Conservation (phyloP, 2,113 vertebrate species). For the Bos javanicus region DNA sequence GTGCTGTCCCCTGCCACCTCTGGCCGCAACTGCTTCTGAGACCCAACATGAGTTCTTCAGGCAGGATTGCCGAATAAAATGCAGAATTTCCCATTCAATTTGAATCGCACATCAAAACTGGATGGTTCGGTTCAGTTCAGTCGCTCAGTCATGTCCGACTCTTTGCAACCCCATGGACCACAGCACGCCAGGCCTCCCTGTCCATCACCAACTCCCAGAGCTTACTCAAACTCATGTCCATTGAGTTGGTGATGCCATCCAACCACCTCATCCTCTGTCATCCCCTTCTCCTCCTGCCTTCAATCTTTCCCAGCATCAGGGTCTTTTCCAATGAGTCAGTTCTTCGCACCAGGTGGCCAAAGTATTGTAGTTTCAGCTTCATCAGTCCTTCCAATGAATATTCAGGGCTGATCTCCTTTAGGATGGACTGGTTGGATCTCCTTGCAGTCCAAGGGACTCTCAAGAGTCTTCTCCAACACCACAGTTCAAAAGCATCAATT, state of each 20-base stretch:
- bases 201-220: not conserved
- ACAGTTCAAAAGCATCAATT: not conserved
- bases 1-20: not conserved
- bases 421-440: not conserved
- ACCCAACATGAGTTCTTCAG: not conserved
- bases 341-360: not conserved
- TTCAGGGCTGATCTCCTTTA: not conserved
- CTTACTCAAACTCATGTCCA: not conserved
- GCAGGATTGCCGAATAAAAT: fast-evolving
- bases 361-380: not conserved
- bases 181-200: not conserved
- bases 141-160: fast-evolving
- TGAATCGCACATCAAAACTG: not conserved
- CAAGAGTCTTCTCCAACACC: not conserved
- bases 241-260: not conserved
- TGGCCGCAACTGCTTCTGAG: not conserved
- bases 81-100: not conserved
- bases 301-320: not conserved
- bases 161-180: not conserved
- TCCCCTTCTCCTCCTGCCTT: not conserved
- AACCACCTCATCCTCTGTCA: not conserved
- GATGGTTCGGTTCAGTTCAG: not conserved
- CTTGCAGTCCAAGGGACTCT: not conserved
- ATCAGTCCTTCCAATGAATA: not conserved
- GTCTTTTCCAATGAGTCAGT: not conserved